Conservation (phyloP, 2,113 vertebrate genomes). For the Notiomystis cincta region DNA sequence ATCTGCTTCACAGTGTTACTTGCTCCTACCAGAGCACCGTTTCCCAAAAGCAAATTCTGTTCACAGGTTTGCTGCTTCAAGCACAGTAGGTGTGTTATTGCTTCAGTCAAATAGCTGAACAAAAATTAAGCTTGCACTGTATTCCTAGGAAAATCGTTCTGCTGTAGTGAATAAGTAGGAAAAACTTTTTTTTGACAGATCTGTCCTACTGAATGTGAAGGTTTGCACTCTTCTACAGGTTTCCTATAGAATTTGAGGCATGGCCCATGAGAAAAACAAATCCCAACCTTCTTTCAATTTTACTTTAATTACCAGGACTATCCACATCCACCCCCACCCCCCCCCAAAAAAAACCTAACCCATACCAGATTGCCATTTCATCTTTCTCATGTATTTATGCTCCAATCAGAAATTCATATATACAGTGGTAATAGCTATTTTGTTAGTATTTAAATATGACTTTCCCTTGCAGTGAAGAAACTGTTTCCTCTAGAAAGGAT, state of each 20-base stretch:
- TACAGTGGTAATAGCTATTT: accelerated
- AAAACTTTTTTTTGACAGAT: not conserved
- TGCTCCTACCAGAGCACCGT: not conserved
- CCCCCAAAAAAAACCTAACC: accelerated
- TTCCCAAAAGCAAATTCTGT: constrained; percentile 1
- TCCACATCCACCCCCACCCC: too few species aligned
- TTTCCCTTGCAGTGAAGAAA: not conserved
- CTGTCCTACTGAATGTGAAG: not conserved
- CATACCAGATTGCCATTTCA: not conserved
- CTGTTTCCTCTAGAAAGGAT: not conserved
- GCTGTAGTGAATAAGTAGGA: not conserved
- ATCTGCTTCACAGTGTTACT: not conserved
- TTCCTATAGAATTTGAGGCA: not conserved
- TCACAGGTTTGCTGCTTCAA: not conserved
- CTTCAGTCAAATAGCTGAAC: not conserved
- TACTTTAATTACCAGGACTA: not conserved
- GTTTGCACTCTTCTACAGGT: not conserved
- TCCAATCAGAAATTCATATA: not conserved
- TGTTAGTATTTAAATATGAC: not conserved
- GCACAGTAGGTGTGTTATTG: not conserved
- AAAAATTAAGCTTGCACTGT: constrained; percentile 24
- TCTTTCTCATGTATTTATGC: not conserved
- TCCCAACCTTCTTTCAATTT: not conserved
- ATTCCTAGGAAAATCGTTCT: not conserved
- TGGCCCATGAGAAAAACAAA: not conserved